These are phyloP conservation scores for Luehdorfia chinensis DNA, from an alignment of 1,140 invertebrate species.

Conservation along the genomic window DNA sequence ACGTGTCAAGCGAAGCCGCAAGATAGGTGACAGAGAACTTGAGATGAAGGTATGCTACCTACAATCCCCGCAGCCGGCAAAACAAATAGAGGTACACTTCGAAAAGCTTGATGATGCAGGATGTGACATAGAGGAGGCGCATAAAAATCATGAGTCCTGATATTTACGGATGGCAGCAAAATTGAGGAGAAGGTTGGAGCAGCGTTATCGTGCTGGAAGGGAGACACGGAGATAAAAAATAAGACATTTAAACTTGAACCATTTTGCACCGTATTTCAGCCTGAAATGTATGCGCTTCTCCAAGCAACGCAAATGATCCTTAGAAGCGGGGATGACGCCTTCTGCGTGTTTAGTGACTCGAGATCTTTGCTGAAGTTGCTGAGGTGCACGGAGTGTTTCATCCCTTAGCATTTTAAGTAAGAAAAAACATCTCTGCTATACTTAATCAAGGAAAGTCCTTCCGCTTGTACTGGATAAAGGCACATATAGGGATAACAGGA, in stretches of 20 bases:
- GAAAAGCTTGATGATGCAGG: too few species aligned
- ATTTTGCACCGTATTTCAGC: slow-evolving; percentile 31
- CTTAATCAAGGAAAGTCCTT: slow-evolving; percentile 3
- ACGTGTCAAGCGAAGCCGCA: too few species aligned
- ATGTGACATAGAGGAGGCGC: too few species aligned
- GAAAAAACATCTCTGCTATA: not conserved
- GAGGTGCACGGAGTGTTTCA: slow-evolving; percentile 3
- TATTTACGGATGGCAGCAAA: slow-evolving; percentile 33
- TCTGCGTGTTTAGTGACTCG: not conserved
- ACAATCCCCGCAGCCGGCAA: too few species aligned
- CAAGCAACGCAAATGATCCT: slow-evolving; percentile 3
- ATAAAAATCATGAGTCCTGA: too few species aligned
- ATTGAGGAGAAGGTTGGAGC: slow-evolving; percentile 27
- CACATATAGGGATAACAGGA: slow-evolving; percentile 22
- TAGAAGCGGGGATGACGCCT: not conserved
- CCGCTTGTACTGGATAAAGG: slow-evolving; percentile 24
- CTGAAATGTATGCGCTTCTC: slow-evolving; percentile 23
- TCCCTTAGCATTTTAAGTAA: slow-evolving; percentile 7
- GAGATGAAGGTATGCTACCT: too few species aligned
- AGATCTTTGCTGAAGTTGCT: slow-evolving; percentile 9
- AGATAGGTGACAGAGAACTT: too few species aligned
- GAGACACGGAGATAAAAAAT: slow-evolving; percentile 15
- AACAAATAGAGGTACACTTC: too few species aligned
- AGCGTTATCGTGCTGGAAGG: slow-evolving; percentile 28
- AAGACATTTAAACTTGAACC: slow-evolving; percentile 22